These are phyloP conservation scores for Myotis myotis DNA, from an alignment of 2,797 vertebrate genomes.

Conservation along the genomic window DNA sequence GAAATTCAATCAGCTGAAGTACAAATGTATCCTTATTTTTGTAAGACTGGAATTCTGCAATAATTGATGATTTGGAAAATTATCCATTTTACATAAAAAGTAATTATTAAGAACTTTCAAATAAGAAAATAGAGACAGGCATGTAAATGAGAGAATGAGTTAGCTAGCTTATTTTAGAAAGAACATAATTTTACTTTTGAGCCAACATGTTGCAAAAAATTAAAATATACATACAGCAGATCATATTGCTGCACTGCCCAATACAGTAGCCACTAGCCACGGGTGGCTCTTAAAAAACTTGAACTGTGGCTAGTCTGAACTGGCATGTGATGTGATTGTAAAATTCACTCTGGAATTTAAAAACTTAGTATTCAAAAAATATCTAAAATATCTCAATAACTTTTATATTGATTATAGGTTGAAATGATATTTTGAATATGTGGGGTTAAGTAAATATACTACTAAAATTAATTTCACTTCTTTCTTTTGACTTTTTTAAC, in stretches of 20 bases:
- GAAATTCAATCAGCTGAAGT: constrained; percentile 35
- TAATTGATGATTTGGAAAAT: constrained; percentile 12
- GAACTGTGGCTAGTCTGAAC: background rate
- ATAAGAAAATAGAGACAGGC: background rate
- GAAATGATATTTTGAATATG: too few relatives aligned
- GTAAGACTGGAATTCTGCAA: constrained; percentile 14
- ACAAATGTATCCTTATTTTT: background rate
- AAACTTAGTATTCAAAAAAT: background rate
- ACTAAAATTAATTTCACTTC: too few relatives aligned
- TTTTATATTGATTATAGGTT: too few relatives aligned
- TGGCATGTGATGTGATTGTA: background rate
- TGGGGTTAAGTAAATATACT: too few relatives aligned
- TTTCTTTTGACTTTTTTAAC: too few relatives aligned
- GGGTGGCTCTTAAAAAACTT: background rate
- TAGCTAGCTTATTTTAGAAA: constrained; percentile 22
- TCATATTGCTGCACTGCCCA: background rate
- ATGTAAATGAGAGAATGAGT: constrained; percentile 3
- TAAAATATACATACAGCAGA: background rate
- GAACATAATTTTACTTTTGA: constrained; percentile 24
- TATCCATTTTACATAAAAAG: background rate
- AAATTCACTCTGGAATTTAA: background rate
- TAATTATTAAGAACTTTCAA: constrained; percentile 38
- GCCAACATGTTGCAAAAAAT: background rate
- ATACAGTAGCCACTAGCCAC: background rate
- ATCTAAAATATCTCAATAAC: background rate